Percentiles rank a stretch among this genome's conserved stretches.
Conservation (phyloP, 2,797 vertebrate species). For the Karalla daura region DNA sequence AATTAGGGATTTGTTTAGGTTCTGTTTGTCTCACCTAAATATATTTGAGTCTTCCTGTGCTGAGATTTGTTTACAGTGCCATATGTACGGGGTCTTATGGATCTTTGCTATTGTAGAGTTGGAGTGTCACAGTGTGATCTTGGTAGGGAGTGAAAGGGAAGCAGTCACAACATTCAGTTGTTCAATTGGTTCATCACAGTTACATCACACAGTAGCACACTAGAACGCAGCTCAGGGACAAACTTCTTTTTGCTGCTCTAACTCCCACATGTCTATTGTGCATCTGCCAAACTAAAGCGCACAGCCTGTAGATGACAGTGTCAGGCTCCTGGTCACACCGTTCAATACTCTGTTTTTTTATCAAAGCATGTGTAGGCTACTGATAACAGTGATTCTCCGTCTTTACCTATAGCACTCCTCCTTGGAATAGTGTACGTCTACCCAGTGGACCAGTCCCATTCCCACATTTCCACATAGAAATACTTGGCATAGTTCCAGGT, state of each 20-base stretch:
- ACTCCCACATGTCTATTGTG: neutral
- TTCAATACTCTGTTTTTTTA: neutral
- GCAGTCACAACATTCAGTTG: neutral
- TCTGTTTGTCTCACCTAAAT: slow-evolving; percentile 23
- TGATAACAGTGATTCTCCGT: neutral
- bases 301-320: neutral
- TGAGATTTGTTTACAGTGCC: slow-evolving; percentile 13
- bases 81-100: too few relatives aligned
- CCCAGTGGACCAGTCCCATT: neutral
- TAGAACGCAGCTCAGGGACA: slow-evolving; percentile 18
- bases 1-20: slow-evolving; percentile 29
- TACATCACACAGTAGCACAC: slow-evolving; percentile 11
- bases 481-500: too few relatives aligned
- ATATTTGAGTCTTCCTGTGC: slow-evolving; percentile 7
- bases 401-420: neutral
- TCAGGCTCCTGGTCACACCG: neutral
- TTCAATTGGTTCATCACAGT: slow-evolving; percentile 28
- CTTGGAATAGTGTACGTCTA: neutral
- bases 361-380: neutral
- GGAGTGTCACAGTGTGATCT: too few relatives aligned
- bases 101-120: too few relatives aligned
- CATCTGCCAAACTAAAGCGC: neutral
- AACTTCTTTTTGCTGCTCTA: slow-evolving; percentile 9
- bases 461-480: too few relatives aligned
- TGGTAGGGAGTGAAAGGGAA: too few relatives aligned